Conservation (phyloP, 2,888 invertebrate genomes). For the Drosophila rubida region DNA sequence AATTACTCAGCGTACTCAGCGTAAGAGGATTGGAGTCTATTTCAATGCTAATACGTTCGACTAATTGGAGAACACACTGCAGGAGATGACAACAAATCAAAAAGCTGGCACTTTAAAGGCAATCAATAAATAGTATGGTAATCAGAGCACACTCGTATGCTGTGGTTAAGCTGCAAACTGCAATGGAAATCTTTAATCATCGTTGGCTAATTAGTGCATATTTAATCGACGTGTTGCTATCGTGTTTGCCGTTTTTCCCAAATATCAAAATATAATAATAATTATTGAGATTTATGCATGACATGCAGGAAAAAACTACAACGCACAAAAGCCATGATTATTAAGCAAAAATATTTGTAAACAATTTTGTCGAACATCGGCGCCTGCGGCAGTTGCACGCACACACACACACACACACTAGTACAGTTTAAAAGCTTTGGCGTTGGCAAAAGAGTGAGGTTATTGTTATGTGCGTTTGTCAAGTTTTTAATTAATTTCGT, state of each 20-base stretch:
- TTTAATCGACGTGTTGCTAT: conserved; percentile 14
- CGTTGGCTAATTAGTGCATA: conserved; percentile 23
- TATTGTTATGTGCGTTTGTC: conserved; percentile 29
- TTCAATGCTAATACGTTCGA: neutral
- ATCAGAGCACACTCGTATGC: neutral
- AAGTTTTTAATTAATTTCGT: conserved; percentile 60
- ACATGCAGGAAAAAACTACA: conserved; percentile 12
- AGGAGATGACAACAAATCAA: neutral
- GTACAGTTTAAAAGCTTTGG: conserved; percentile 12
- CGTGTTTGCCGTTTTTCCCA: neutral
- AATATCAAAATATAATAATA: conserved; percentile 10
- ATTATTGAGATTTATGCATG: conserved; percentile 13
- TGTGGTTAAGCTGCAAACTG: neutral
- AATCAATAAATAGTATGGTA: too few species aligned
- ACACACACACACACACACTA: conserved; percentile 5
- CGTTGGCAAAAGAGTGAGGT: conserved; percentile 4
- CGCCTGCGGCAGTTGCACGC: conserved; percentile 8
- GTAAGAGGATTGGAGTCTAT: neutral
- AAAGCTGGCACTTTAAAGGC: neutral
- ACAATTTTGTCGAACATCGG: conserved; percentile 24
- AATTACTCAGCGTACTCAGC: neutral
- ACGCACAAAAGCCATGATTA: conserved; percentile 24
- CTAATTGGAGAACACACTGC: neutral
- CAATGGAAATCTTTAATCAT: neutral
- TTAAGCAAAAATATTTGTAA: conserved; percentile 36